phyloP scores from a whole-genome alignment of 2,888 invertebrate genomes.

The Tinea pellionella region DNA sequence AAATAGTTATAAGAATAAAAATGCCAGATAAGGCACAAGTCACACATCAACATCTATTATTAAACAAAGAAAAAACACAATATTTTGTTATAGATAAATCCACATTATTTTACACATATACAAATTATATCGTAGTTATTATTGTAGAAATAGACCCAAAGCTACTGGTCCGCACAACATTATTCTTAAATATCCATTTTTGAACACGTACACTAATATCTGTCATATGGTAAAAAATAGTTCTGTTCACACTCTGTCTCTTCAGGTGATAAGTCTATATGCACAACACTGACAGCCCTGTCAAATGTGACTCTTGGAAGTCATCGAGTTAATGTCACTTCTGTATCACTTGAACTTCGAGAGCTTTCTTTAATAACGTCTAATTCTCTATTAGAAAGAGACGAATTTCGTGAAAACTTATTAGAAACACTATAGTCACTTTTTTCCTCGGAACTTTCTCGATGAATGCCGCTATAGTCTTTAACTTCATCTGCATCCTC shows the following conservation, averaged over 20 bases:
- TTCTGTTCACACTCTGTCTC: constrained; percentile 14
- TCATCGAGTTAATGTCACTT: constrained; percentile 66
- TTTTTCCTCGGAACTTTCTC: constrained; percentile 51
- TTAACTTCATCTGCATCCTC: constrained; percentile 51
- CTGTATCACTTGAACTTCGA: constrained; percentile 64
- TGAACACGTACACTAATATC: constrained; percentile 4
- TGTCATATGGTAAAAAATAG: constrained; percentile 17
- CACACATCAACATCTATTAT: too few species aligned
- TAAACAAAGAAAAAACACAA: too few species aligned
- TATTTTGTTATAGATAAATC: too few species aligned
- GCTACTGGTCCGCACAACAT: constrained; percentile 39
- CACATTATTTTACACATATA: too few species aligned
- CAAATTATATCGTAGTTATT: too few species aligned
- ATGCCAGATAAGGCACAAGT: too few species aligned
- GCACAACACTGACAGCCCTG: constrained; percentile 51
- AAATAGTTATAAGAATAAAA: too few species aligned
- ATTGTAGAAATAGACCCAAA: constrained; percentile 37
- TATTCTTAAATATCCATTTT: not conserved
- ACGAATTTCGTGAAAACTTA: constrained; percentile 61
- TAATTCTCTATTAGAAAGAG: constrained; percentile 60
- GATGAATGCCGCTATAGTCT: constrained; percentile 41
- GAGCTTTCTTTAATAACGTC: constrained; percentile 67
- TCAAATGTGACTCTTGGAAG: constrained; percentile 60
- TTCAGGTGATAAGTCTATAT: constrained; percentile 41
- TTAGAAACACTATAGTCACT: constrained; percentile 48